Evolutionary conservation across 1,140 invertebrate species (phyloP), one percentile per base, ranked within the genome.

Genomic region (Leptonema lineaticorne): DNA sequence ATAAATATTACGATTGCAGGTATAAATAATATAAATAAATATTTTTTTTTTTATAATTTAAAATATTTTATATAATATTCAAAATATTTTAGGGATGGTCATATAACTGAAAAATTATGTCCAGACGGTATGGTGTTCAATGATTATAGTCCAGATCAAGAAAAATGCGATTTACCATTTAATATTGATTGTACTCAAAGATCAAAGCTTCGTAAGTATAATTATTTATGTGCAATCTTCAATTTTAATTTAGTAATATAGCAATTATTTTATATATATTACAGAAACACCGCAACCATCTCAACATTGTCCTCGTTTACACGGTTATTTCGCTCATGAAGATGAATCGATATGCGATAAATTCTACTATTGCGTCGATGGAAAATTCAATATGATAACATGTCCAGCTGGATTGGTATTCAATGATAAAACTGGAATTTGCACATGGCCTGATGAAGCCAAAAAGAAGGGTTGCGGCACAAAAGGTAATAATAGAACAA

Each of bases 61-160:
- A 37, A 37, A 37, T 37, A 37, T 37, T 37, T 37, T 37, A n/a
- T n/a, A n/a, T n/a, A n/a, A n/a, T n/a, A n/a, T n/a, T n/a, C n/a
- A 2, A 27, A 37, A 58, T 62, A 59, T 24, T 72, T 8, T 78
- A 82, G 88, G 74, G 84, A 88, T 71, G 86, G 90, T 16, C 83
- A 85, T 67, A 85, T 89, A 41, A 90, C 85, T 0, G 90, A 91
- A 72, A 91, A 92, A 75, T 81, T 94, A 0, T 95, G 93, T 73
- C 90, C 92, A 0, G 93, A 95, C 76, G 94, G 94, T n/a, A 88
- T 94, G 79, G 93, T 95, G 11, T 96, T 95, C 81, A 93, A 95
- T 73, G 92, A 95, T 76, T 93, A 88, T 79, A 89, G 87, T 68
- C 83, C 88, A 0, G 83, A 88, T 64, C 88, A 92, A 65, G 93